These are phyloP conservation scores for Taeniopygia guttata DNA, from an alignment of 2,797 vertebrate genomes.

Conservation along the genomic window DNA sequence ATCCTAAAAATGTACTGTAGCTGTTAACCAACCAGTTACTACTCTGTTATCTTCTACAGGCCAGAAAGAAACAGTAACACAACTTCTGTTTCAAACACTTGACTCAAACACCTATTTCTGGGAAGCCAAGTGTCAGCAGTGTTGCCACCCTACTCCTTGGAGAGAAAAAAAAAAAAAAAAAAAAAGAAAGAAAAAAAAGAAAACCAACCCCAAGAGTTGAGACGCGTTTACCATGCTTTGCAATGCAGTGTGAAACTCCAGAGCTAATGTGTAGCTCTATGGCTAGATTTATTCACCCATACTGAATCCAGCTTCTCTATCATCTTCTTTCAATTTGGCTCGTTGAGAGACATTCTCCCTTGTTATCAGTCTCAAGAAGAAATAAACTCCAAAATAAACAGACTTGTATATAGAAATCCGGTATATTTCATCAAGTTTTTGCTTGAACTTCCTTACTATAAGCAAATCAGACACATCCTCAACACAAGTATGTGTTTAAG, in stretches of 20 bases:
- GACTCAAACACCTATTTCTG: slow-evolving; percentile 39
- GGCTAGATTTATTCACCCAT: not conserved
- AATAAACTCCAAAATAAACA: not conserved
- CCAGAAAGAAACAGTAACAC: slow-evolving; percentile 22
- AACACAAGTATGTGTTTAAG: not conserved
- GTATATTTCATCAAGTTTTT: not conserved
- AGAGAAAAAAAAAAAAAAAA: fast-evolving
- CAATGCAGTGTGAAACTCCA: not conserved
- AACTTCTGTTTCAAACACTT: slow-evolving; percentile 32
- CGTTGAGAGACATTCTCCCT: not conserved
- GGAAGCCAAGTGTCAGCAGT: not conserved
- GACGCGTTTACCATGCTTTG: not conserved
- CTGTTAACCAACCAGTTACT: not conserved
- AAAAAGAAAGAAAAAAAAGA: too few relatives aligned
- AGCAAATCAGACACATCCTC: not conserved
- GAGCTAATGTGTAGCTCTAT: not conserved
- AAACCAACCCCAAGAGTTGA: not conserved
- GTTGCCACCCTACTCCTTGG: not conserved
- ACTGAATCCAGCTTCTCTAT: not conserved
- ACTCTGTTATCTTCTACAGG: not conserved
- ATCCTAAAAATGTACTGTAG: not conserved
- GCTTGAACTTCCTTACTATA: not conserved
- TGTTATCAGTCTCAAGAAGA: not conserved
- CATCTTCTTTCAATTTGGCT: not conserved
- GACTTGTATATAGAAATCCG: not conserved